Percentiles rank a stretch among this genome's conserved stretches.
phyloP scores from a whole-genome alignment of 2,797 vertebrate species.

The Lepilemur ruficaudatus region DNA sequence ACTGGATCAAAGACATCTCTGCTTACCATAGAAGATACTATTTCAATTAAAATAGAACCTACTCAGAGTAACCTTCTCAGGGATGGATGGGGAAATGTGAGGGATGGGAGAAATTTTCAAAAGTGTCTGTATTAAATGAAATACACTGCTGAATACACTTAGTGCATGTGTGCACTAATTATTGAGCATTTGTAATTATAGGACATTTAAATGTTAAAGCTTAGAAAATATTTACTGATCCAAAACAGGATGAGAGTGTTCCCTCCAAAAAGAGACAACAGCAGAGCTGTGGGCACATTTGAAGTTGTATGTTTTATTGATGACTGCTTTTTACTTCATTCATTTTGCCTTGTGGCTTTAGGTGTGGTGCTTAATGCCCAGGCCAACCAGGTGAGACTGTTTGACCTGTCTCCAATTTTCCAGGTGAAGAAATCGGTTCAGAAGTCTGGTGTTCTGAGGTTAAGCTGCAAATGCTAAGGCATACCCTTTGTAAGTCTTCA shows the following conservation, averaged over 20 bases:
- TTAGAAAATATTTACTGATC: neutral
- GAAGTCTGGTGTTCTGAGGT: neutral
- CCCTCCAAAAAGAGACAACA: neutral
- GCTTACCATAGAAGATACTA: neutral
- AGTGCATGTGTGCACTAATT: neutral
- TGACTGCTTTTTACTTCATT: neutral
- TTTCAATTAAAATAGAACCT: neutral
- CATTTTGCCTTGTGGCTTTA: neutral
- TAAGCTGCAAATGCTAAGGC: neutral
- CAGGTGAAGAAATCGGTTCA: conserved; percentile 8
- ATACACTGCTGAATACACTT: neutral
- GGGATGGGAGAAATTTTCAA: neutral
- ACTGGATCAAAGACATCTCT: neutral
- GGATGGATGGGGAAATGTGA: neutral
- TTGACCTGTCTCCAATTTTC: neutral
- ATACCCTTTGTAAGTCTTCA: neutral
- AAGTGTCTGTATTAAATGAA: neutral
- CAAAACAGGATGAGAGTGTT: neutral
- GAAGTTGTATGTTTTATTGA: neutral
- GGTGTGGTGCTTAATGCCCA: neutral
- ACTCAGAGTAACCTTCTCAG: neutral
- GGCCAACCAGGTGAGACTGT: neutral
- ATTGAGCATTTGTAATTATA: neutral
- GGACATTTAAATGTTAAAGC: conserved; percentile 3
- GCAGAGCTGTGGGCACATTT: neutral